phyloP scores from a whole-genome alignment of 2,888 invertebrate species.

The Caprella mutica region DNA sequence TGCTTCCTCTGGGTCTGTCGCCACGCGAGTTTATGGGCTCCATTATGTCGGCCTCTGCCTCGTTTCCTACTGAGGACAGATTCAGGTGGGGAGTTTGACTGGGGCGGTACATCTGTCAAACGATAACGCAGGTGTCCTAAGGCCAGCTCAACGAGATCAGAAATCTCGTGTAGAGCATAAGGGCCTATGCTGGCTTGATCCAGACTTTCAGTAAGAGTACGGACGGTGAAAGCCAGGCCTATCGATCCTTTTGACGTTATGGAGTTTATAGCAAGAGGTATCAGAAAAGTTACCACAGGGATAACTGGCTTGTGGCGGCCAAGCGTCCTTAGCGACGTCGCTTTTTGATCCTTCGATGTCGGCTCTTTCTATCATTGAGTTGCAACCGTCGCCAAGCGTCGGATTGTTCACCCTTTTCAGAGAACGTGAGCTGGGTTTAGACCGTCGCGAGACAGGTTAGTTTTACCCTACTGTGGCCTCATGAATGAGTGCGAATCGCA shows the following conservation, averaged over 20 bases:
- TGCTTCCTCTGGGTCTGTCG: too few species aligned
- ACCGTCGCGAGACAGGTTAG: too few species aligned
- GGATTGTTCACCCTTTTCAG: too few species aligned
- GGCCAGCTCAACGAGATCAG: conserved; percentile 54
- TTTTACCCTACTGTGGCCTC: too few species aligned
- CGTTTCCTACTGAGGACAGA: conserved; percentile 50
- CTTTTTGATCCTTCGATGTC: too few species aligned
- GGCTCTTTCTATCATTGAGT: too few species aligned
- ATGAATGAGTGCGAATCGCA: too few species aligned
- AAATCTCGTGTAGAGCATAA: conserved; percentile 61
- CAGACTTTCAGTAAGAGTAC: conserved; percentile 54
- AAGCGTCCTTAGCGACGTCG: too few species aligned
- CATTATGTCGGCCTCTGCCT: conserved; percentile 40
- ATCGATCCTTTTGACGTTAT: conserved; percentile 52
- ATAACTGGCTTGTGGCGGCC: too few species aligned
- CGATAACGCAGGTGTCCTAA: conserved; percentile 54
- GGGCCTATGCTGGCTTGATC: conserved; percentile 57
- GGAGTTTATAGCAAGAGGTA: conserved; percentile 52
- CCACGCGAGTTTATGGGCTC: neutral
- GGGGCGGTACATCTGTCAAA: conserved; percentile 51
- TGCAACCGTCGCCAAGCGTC: too few species aligned
- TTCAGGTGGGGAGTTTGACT: conserved; percentile 55
- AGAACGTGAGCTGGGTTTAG: too few species aligned
- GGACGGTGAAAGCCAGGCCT: conserved; percentile 56
- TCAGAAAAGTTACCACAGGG: conserved; percentile 61